Base-by-base conservation (phyloP, 2,888 invertebrate genomes). In the Agriotes lineatus region DNA sequence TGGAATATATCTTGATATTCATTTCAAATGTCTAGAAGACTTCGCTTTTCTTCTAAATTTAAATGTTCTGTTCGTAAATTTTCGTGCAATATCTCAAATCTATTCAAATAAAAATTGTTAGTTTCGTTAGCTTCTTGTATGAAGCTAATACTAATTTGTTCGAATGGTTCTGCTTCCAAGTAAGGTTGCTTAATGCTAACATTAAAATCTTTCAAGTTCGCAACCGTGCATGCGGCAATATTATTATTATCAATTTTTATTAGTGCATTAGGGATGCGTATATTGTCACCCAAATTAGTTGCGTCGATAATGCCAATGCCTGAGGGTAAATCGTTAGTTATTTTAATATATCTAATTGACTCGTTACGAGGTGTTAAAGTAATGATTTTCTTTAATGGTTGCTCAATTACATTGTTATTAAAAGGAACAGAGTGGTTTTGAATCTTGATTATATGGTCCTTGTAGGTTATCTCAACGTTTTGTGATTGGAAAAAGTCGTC, bases 1-100 rank as follows among this genome's bases (percentile, higher is more conserved):
- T 30, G 9, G 5, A 30, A 30, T 6, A 6, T 30, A 9, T 30
- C 30, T 18, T 68, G 25, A 65, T 54, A 76, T 59, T 74, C 57
- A 2, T 39, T 22, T 57, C 75, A 76, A 25, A 72, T 25, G 19
- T 69, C 62, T 50, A 58, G 19, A 5, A 77, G 45, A 5, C 67
- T 63, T 19, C 45, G 18, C 54, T 44, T 67, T 72, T 78, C 76
- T 61, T 75, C 75, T 6, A 2, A 18, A 68, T 76, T 77, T 45
- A 76, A 64, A 62, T 77, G 75, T 56, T 74, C 70, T 6, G 44
- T 33, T 30, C 58, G 58, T 35, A n/a, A 35, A 35, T 10, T 10
- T 9, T n/a, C n/a, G 35, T 35, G 2, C 1, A 4, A n/a, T 30
- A 30, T 6, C 9, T 30, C 5, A 30, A 30, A 9, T 30, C 30